These are phyloP conservation scores for Neodiprion virginianus DNA, from an alignment of 1,140 invertebrate species.

Conservation along the genomic window DNA sequence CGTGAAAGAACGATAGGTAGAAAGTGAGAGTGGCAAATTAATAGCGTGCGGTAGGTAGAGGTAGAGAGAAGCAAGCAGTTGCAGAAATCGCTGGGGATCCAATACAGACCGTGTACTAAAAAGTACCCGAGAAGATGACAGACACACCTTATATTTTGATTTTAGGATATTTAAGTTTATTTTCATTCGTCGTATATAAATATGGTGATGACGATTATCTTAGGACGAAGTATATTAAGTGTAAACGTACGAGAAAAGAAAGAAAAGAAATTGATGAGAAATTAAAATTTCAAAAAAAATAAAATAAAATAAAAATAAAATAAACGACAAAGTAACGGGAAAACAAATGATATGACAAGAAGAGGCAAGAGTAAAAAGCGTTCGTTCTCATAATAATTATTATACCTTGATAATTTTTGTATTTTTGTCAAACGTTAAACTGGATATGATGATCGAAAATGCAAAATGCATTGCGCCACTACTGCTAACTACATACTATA, in stretches of 20 bases:
- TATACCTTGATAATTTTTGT: conserved; percentile 53
- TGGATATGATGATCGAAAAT: conserved; percentile 37
- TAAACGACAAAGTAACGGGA: conserved; percentile 24
- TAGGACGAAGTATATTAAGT: conserved; percentile 39
- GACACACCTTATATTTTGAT: neutral
- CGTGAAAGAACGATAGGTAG: neutral
- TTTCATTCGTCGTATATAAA: conserved; percentile 3
- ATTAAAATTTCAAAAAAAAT: conserved; percentile 7
- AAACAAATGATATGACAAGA: conserved; percentile 25
- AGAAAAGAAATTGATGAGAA: conserved; percentile 25
- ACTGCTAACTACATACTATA: conserved; percentile 44
- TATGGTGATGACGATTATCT: conserved; percentile 25
- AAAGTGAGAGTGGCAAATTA: neutral
- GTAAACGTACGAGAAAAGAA: conserved; percentile 39
- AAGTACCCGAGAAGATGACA: neutral
- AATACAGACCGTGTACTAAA: neutral
- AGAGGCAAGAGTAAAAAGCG: conserved; percentile 33
- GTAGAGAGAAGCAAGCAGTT: neutral
- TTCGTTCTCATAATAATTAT: conserved; percentile 48
- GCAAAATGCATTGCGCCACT: conserved; percentile 48
- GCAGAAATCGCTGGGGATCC: neutral
- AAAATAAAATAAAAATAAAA: conserved; percentile 28
- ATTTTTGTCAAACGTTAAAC: conserved; percentile 54
- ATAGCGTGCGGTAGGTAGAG: neutral
- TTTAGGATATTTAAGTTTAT: conserved; percentile 10